Base-by-base conservation (phyloP, 1,140 invertebrate species). In the Drosophila nigrodunni region DNA sequence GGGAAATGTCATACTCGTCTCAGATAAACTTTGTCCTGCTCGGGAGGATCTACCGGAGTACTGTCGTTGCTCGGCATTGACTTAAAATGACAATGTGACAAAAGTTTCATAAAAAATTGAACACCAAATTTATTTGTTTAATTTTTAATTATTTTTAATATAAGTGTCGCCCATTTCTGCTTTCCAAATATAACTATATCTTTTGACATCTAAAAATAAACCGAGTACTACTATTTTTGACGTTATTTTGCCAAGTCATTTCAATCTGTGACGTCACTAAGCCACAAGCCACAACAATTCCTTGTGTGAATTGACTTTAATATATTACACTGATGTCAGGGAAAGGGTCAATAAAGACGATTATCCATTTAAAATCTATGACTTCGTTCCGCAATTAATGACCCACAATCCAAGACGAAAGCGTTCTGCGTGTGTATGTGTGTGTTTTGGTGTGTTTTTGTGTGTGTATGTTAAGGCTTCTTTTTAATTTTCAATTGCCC, bases 1-100 rank as follows among this genome's bases (percentile, higher is more conserved):
- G 18, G 93, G 92, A 2, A 80, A 93, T 59, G 93, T 92, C 21
- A 93, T 94, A 72, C 83, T 93, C 8, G 93, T 95, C 3, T 78
- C 90, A 15, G 93, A 93, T 18, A 77, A 72, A 2, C 85, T 90
- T 18, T 94, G 94, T 82, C 41, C 64, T 11, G 44, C 86, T 1
- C 79, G 82, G 25, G 80, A 92, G 0, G 86, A 77, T n/a, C 5
- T 90, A 62, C 86, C 92, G 4, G 77, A 80, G 15, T 4, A 35
- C 7, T 91, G 89, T 37, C 67, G 68, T 21, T 91, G 88, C 41
- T 46, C 52, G 8, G 7, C 9, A 35, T 8, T 7, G 7, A 43
- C 0, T 15, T n/a, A 35, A 46, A 41, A 0, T 30, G 4, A 6
- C 3, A 30, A 30, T 30, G 4, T 5, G 6, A 30, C 25, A 30